Conservation (phyloP, 1,140 invertebrate genomes). For the Eupristina koningsbergeri region DNA sequence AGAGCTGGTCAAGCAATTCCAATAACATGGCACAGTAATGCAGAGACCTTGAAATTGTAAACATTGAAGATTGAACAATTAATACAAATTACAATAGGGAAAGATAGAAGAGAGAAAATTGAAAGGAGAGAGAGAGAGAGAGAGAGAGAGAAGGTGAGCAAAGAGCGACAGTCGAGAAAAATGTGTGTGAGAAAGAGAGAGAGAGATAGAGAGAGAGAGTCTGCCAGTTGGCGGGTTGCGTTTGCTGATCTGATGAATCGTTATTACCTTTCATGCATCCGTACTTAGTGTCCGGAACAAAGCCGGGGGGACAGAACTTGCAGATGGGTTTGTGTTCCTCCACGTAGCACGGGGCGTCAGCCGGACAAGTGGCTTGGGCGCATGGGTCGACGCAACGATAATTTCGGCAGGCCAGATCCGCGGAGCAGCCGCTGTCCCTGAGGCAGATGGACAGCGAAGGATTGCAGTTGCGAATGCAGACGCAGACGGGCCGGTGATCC, state of each 20-base stretch:
- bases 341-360: slow-evolving; percentile 89
- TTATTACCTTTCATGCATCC: slow-evolving; percentile 95
- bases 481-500: slow-evolving; percentile 87
- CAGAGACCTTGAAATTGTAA: slow-evolving; percentile 5
- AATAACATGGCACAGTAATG: not conserved
- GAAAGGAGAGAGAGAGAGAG: not conserved
- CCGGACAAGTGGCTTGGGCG: slow-evolving; percentile 83
- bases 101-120: not conserved
- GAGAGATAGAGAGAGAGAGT: not conserved
- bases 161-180: too few relatives aligned
- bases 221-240: slow-evolving; percentile 18
- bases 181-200: too few relatives aligned
- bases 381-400: slow-evolving; percentile 93
- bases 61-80: too few relatives aligned
- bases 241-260: slow-evolving; percentile 3
- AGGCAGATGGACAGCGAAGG: slow-evolving; percentile 90
- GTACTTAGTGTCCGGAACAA: slow-evolving; percentile 88
- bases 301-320: slow-evolving; percentile 94
- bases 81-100: not conserved
- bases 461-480: slow-evolving; percentile 89
- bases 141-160: not conserved
- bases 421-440: slow-evolving; percentile 88
- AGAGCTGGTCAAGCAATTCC: slow-evolving; percentile 12
- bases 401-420: slow-evolving; percentile 87
- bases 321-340: slow-evolving; percentile 93